A percentile compares a stretch with the other conserved stretches of the same genome.
These are phyloP conservation scores for Paratrypauchen microcephalus DNA, from an alignment of 2,797 vertebrate genomes.

Conservation along the genomic window DNA sequence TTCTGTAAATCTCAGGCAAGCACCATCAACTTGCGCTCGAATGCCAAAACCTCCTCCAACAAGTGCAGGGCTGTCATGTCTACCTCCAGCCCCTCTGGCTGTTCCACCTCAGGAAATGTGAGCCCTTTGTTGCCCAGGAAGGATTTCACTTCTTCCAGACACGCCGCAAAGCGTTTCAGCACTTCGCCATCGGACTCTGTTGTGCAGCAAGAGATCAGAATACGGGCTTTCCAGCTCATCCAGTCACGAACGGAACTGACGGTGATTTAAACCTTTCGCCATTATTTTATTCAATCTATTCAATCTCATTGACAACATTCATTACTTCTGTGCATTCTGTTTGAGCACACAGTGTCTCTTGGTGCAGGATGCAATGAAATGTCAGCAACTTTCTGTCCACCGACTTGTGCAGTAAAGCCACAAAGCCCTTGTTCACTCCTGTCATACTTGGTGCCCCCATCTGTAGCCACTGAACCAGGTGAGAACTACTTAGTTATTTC, in stretches of 20 bases:
- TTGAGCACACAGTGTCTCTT: too few species aligned
- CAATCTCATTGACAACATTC: constrained; percentile 23
- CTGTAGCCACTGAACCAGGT: too few species aligned
- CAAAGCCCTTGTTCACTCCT: constrained; percentile 15
- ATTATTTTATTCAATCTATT: constrained; percentile 43
- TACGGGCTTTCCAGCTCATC: too few species aligned
- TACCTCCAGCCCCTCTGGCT: constrained; percentile 33
- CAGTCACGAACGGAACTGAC: too few species aligned
- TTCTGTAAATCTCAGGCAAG: constrained; percentile 32
- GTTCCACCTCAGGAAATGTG: constrained; percentile 15
- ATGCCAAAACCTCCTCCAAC: neutral
- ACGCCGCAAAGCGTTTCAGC: constrained; percentile 13
- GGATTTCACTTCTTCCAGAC: constrained; percentile 30
- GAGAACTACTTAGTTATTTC: too few species aligned
- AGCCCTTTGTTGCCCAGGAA: constrained; percentile 38
- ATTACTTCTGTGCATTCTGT: constrained; percentile 12
- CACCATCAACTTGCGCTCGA: constrained; percentile 41
- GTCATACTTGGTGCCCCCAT: too few species aligned
- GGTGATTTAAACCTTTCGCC: constrained; percentile 27
- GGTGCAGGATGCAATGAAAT: constrained; percentile 45
- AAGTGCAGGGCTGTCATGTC: constrained; percentile 34
- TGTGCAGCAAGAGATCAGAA: constrained; percentile 32
- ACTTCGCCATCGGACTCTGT: constrained; percentile 37
- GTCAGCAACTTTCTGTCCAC: constrained; percentile 31
- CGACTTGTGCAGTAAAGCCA: constrained; percentile 32